These are phyloP conservation scores for Zaprionus kolodkinae DNA, from an alignment of 1,140 invertebrate genomes.

Conservation along the genomic window DNA sequence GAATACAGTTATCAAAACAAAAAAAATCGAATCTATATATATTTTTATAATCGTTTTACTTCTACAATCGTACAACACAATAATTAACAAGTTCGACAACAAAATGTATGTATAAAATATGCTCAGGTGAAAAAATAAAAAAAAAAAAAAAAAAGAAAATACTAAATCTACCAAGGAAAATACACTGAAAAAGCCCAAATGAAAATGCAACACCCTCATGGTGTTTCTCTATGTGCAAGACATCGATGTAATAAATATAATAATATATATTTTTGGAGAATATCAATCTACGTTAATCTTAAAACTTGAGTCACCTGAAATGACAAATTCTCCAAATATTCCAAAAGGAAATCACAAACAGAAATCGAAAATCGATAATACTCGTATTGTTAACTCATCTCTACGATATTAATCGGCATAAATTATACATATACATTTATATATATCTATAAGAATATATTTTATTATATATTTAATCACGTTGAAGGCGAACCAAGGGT, in stretches of 20 bases:
- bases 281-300: not conserved
- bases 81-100: conserved; percentile 18
- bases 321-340: not conserved
- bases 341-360: not conserved
- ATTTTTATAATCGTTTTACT: conserved; percentile 75
- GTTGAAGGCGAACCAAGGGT: not conserved
- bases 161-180: conserved; percentile 25
- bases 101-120: conserved; percentile 41
- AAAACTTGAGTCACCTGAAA: not conserved
- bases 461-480: conserved; percentile 16
- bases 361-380: not conserved
- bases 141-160: conserved; percentile 23
- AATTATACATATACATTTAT: conserved; percentile 11
- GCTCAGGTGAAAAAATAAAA: conserved; percentile 61
- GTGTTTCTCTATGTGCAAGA: conserved; percentile 75
- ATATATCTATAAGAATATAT: conserved; percentile 10
- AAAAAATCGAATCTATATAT: conserved; percentile 46
- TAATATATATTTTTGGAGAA: conserved; percentile 72
- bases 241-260: conserved; percentile 39
- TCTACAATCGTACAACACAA: conserved; percentile 22
- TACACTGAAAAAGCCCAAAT: conserved; percentile 24
- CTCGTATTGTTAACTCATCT: not conserved
- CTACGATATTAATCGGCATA: conserved; percentile 22
- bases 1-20: conserved; percentile 4
- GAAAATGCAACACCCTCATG: conserved; percentile 58